Evolutionary conservation across 2,888 invertebrate genomes (phyloP).

Genomic region (Synergus laeviventris): DNA sequence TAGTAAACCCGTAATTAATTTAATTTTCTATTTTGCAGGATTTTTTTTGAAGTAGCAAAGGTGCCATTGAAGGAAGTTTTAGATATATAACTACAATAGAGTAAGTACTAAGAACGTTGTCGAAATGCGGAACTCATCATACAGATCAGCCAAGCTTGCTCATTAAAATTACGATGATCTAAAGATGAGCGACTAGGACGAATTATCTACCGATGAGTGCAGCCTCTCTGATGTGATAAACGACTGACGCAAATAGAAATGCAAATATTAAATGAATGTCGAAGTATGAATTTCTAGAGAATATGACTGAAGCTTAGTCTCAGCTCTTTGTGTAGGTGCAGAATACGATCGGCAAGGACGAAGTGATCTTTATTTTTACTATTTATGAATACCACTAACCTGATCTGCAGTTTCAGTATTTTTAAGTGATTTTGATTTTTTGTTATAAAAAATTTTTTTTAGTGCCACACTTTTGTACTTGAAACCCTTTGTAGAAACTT

Average conservation of each 20-base stretch:
- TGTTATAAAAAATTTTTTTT: conserved; percentile 63
- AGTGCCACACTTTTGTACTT: conserved; percentile 64
- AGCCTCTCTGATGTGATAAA: conserved; percentile 35
- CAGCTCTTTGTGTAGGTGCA: conserved; percentile 27
- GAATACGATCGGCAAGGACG: conserved; percentile 17
- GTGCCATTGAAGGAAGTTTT: conserved; percentile 80
- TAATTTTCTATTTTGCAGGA: conserved; percentile 74
- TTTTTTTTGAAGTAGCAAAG: conserved; percentile 95
- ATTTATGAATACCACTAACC: conserved; percentile 39
- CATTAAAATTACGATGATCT: conserved; percentile 16
- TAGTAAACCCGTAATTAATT: background rate
- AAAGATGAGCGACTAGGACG: conserved; percentile 11
- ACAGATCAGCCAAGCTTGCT: conserved; percentile 23
- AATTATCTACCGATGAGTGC: conserved; percentile 39
- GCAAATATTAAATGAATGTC: conserved; percentile 24
- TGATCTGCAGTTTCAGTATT: conserved; percentile 59
- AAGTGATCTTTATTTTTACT: conserved; percentile 25
- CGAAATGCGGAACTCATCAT: conserved; percentile 24
- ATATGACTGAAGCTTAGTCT: conserved; percentile 35
- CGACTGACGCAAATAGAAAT: conserved; percentile 29
- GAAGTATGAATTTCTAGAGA: conserved; percentile 25
- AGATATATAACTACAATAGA: conserved; percentile 64
- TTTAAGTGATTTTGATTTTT: conserved; percentile 64
- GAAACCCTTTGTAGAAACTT: conserved; percentile 43
- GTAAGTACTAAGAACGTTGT: conserved; percentile 42